Evolutionary conservation across 2,797 vertebrate genomes (phyloP).

Genomic region (Paedocypris micromegethes): DNA sequence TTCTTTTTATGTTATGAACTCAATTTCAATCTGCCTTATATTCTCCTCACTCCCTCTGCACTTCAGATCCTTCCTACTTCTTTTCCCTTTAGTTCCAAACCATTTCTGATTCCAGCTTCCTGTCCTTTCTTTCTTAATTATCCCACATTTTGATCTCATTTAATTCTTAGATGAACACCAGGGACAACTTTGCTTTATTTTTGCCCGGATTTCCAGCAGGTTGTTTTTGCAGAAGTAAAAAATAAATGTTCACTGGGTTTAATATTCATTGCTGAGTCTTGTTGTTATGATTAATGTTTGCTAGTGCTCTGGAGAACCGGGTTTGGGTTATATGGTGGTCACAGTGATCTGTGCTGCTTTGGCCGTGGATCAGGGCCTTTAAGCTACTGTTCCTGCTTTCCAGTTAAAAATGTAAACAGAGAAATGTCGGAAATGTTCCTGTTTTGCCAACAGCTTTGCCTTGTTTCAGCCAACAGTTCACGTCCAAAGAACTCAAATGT

Average conservation of each 20-base stretch:
- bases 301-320: conserved; percentile 21
- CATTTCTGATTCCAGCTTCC: conserved; percentile 4
- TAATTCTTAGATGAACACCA: background rate
- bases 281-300: background rate
- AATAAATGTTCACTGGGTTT: too few species aligned
- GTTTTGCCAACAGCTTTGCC: conserved; percentile 27
- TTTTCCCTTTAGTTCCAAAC: background rate
- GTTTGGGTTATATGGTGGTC: conserved; percentile 29
- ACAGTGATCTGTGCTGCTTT: conserved; percentile 38
- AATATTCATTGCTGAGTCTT: conserved; percentile 21
- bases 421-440: conserved; percentile 29
- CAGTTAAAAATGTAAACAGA: conserved; percentile 45
- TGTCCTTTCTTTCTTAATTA: conserved; percentile 7
- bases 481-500: conserved; percentile 7
- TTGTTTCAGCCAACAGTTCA: conserved; percentile 13
- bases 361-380: conserved; percentile 48
- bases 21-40: too few species aligned
- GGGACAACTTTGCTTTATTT: background rate
- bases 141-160: conserved; percentile 9
- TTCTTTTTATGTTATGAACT: too few species aligned
- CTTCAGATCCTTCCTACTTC: background rate
- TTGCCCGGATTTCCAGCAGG: too few species aligned
- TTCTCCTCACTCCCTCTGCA: conserved; percentile 2
- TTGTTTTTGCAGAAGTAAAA: too few species aligned
- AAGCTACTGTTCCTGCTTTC: conserved; percentile 49